Evolutionary conservation across 1,140 invertebrate genomes (phyloP), one percentile per base, ranked within the genome.

Genomic region (Philotrypesis tridentata): DNA sequence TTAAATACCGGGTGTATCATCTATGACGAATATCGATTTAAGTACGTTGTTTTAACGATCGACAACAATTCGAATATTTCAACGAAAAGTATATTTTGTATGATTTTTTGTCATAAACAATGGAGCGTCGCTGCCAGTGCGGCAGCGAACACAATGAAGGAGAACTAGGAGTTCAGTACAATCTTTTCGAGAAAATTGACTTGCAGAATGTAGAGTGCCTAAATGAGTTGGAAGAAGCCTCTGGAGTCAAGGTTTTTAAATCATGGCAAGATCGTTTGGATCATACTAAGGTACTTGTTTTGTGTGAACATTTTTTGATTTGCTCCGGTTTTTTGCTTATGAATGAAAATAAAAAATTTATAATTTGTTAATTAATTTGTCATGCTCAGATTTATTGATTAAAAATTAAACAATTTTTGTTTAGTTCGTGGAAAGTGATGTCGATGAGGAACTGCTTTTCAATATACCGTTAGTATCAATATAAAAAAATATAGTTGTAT

Each of bases 341-440:
- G n/a, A n/a, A n/a, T n/a, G n/a, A n/a, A n/a, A n/a, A n/a, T n/a
- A n/a, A n/a, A n/a, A n/a, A n/a, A n/a, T n/a, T n/a, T n/a, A n/a
- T n/a, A n/a, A n/a, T n/a, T n/a, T n/a, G n/a, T 37, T 37, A 37
- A 3, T 37, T 37, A 37, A 3, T 5, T 37, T 37, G 33, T 37
- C 9, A 9, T 37, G 9, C 33, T n/a, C n/a, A n/a, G n/a, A n/a
- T n/a, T n/a, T n/a, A 37, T 37, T 37, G 9, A 37, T 37, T 37
- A 37, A 5, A 37, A 5, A 37, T 37, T 37, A 37, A 5, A 37
- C 9, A 37, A 21, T 75, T 84, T 85, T 85, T 83, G 92, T 92
- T 25, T 89, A 98, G 96, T 97, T 92, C 94, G 98, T 99, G 0
- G 96, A 98, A 92, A 98, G 97, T 93, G 98, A 99, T 94, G 95